phyloP scores from a whole-genome alignment of 2,113 vertebrate genomes.

The Camelus bactrianus region DNA sequence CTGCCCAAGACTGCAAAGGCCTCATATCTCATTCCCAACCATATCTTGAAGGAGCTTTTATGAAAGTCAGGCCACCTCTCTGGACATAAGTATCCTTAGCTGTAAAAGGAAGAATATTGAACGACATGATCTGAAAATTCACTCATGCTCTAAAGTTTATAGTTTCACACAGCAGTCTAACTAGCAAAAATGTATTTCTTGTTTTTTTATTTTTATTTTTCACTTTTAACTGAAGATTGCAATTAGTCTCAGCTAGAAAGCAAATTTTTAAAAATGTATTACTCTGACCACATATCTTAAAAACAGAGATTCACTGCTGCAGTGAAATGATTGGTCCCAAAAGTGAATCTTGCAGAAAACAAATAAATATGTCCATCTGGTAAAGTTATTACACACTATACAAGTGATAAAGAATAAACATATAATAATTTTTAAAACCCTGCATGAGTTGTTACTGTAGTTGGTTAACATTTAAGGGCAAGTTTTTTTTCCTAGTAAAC shows the following conservation, averaged over 20 bases:
- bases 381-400: not conserved
- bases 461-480: constrained; percentile 9
- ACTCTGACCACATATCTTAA: not conserved
- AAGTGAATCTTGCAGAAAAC: not conserved
- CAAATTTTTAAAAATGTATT: not conserved
- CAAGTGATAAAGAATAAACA: not conserved
- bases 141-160: not conserved
- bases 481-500: not conserved
- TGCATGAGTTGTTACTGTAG: not conserved
- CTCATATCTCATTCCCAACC: not conserved
- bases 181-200: not conserved
- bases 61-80: not conserved
- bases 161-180: not conserved
- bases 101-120: not conserved
- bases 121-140: not conserved
- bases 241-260: not conserved
- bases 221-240: not conserved
- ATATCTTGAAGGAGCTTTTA: not conserved
- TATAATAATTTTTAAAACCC: not conserved
- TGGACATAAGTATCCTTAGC: not conserved
- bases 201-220: not conserved
- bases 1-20: not conserved
- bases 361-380: not conserved
- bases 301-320: constrained; percentile 22
- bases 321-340: not conserved